Conservation (phyloP, 2,797 vertebrate species). For the Orientallactaga sibirica region DNA sequence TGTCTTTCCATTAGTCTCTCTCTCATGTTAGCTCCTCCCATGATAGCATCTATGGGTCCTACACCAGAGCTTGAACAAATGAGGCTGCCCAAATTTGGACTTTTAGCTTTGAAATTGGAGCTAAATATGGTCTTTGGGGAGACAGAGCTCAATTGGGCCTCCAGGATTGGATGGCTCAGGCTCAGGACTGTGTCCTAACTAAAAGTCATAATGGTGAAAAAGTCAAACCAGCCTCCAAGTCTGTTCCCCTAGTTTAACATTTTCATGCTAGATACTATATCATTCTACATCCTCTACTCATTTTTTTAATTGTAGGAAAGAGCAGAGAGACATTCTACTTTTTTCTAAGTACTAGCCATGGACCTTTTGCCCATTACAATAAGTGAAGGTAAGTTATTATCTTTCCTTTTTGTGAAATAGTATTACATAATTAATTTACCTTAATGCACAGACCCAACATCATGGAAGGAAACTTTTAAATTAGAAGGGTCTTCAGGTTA, state of each 20-base stretch:
- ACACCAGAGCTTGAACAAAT: neutral
- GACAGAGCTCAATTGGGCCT: neutral
- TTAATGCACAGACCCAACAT: neutral
- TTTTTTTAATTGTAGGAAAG: constrained; percentile 44
- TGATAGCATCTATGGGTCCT: neutral
- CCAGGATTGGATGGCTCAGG: neutral
- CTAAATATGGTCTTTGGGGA: neutral
- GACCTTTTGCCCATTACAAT: neutral
- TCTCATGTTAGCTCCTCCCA: neutral
- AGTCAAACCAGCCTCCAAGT: neutral
- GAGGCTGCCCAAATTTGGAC: neutral
- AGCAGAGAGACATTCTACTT: neutral
- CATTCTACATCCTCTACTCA: neutral
- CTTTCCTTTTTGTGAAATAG: neutral
- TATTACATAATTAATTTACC: constrained; percentile 14
- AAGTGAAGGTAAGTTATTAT: neutral
- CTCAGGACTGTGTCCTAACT: neutral
- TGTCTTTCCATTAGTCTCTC: too few species aligned
- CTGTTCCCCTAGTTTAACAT: neutral
- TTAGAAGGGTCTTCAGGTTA: neutral
- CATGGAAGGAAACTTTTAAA: neutral
- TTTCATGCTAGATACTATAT: neutral
- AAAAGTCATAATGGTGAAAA: neutral
- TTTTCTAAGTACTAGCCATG: neutral
- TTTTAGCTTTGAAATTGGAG: neutral